A percentile compares a stretch with the other conserved stretches of the same genome.
phyloP scores from a whole-genome alignment of 30 jellyfish, hydroid and myxozoan species.

The Mastigias papua region DNA sequence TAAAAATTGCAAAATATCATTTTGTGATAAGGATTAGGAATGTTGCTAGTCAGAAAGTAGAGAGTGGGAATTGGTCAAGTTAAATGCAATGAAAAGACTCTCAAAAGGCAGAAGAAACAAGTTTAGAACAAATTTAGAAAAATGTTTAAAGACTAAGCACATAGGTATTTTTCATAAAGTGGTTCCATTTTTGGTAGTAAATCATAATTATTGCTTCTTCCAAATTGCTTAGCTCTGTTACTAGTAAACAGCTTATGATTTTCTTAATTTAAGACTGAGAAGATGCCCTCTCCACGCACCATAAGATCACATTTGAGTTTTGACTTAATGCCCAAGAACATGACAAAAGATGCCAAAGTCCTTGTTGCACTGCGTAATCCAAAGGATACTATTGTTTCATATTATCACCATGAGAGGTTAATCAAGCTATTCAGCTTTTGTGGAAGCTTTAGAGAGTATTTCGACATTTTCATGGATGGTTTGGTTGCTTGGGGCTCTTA shows the following conservation, averaged over 20 bases:
- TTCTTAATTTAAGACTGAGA: constrained; percentile 2
- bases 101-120: too few species aligned
- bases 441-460: constrained; percentile 36
- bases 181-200: too few species aligned
- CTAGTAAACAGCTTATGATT: neutral
- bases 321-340: constrained; percentile 35
- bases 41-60: too few species aligned
- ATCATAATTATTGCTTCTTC: too few species aligned
- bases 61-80: too few species aligned
- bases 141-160: too few species aligned
- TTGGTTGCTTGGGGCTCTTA: constrained; percentile 46
- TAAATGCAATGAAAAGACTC: too few species aligned
- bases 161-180: too few species aligned
- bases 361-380: constrained; percentile 49
- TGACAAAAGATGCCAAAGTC: constrained; percentile 49
- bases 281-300: constrained; percentile 46
- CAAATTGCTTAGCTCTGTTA: too few species aligned
- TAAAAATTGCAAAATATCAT: too few species aligned
- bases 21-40: too few species aligned
- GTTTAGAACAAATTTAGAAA: too few species aligned
- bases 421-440: constrained; percentile 18
- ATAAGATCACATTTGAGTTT: constrained; percentile 42
- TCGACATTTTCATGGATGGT: constrained; percentile 33
- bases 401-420: constrained; percentile 29
- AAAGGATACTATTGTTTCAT: constrained; percentile 42